Base-by-base conservation (phyloP, 2,888 invertebrate species). In the Lissonota sp. region DNA sequence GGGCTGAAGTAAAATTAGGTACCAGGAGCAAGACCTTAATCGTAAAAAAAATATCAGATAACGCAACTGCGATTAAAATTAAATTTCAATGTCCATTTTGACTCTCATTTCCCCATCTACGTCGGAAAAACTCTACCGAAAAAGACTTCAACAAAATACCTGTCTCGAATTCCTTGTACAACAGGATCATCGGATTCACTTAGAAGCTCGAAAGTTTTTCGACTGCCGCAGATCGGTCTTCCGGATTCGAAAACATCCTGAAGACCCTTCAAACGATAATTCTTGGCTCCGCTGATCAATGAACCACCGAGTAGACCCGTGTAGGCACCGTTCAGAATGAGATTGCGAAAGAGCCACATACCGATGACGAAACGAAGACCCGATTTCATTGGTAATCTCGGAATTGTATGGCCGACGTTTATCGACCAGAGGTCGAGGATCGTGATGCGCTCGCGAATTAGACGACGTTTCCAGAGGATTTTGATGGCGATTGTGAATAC, bases 241-340 rank as follows among this genome's bases (percentile, higher is more conserved):
- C 79, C 81, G 8, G 84, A 82, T n/a, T 83, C 60, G 16, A 51
- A 44, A 44, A 86, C 37, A 40, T 86, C 75, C 49, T 60, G 10
- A 14, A 84, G 69, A 46, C 69, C 62, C 57, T 69, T 49, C 39
- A 81, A 26, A 40, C 63, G 39, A 2, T 76, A 67, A 42, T 71
- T 76, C 7, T 40, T 44, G 6, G 71, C 80, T 14, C 58, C 37
- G n/a, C 66, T 71, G 40, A 78, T 76, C 46, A 86, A 37, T 2
- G 71, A 81, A 51, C 84, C 83, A 49, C 83, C 85, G 74, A 84
- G 84, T 12, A 73, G 79, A 51, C 84, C 81, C 49, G 72, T 78
- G 40, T 84, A 86, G n/a, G 80, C 16, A 44, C 64, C 69, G 49
- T 58, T 83, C 26, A 72, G 63, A 46, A 72, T 70, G 10, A 83